A percentile compares a stretch with the other conserved stretches of the same genome.
Conservation (phyloP, 1,140 invertebrate species). For the Drosophila athabasca region DNA sequence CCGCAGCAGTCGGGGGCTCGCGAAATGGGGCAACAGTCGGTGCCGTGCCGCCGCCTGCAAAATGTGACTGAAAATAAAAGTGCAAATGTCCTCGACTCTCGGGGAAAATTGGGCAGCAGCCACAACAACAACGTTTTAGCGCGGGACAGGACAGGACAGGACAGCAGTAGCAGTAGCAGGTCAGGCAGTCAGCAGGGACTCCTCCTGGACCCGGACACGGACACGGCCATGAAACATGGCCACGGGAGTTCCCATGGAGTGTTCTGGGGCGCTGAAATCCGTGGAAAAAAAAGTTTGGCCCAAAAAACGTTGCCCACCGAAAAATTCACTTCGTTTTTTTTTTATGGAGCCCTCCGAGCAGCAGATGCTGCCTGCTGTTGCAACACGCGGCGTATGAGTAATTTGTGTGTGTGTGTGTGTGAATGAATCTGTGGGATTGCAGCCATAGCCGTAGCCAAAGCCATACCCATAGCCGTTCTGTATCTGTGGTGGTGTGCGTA, state of each 20-base stretch:
- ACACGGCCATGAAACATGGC: no score
- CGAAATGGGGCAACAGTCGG: slow-evolving; percentile 5
- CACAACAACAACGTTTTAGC: slow-evolving; percentile 37
- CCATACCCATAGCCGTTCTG: neutral
- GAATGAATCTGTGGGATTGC: neutral
- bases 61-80: slow-evolving; percentile 72
- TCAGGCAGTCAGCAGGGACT: slow-evolving; percentile 27
- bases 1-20: neutral
- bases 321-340: slow-evolving; percentile 30
- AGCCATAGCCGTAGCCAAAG: neutral
- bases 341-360: slow-evolving; percentile 4
- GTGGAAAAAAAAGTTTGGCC: slow-evolving; percentile 22
- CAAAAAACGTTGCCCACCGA: slow-evolving; percentile 51
- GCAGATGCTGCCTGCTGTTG: slow-evolving; percentile 9
- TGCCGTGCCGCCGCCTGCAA: slow-evolving; percentile 5
- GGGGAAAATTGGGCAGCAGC: slow-evolving; percentile 38
- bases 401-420: slow-evolving; percentile 24
- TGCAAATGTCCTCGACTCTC: slow-evolving; percentile 69
- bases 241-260: no score
- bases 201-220: no score
- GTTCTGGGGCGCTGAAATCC: no score
- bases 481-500: slow-evolving; percentile 4
- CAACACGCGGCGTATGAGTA: slow-evolving; percentile 72
- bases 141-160: slow-evolving; percentile 7
- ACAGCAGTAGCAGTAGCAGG: slow-evolving; percentile 18